These are phyloP conservation scores for Xenopus petersii DNA, from an alignment of 2,797 vertebrate genomes.

Conservation along the genomic window DNA sequence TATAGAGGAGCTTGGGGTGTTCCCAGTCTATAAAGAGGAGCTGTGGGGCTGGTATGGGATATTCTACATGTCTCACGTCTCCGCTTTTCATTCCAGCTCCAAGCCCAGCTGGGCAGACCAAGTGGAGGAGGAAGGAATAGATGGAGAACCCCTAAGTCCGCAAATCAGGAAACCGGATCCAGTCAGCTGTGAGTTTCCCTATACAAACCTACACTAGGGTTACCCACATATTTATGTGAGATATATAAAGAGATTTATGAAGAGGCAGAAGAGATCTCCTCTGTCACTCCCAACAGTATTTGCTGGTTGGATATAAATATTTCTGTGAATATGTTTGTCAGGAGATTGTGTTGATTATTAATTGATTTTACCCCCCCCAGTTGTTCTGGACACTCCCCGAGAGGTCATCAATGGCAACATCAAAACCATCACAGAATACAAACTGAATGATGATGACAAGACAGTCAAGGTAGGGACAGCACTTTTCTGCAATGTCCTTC, in stretches of 20 bases:
- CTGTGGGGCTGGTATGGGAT: no score
- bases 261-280: no score
- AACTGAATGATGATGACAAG: slow-evolving; percentile 88
- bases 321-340: not conserved
- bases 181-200: not conserved
- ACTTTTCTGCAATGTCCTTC: no score
- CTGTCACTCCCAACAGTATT: not conserved
- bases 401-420: slow-evolving; percentile 91
- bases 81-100: slow-evolving; percentile 67
- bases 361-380: not conserved
- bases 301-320: fast-evolving
- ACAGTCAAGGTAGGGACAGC: slow-evolving; percentile 79
- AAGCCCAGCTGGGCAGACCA: slow-evolving; percentile 98
- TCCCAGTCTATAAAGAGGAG: no score
- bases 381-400: slow-evolving; percentile 62
- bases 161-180: not conserved
- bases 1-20: no score
- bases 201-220: not conserved
- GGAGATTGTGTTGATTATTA: no score
- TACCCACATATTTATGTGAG: no score
- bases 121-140: slow-evolving; percentile 90
- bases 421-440: slow-evolving; percentile 91
- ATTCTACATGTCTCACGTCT: not conserved
- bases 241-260: no score
- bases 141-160: slow-evolving; percentile 60